Evolutionary conservation across 2,797 vertebrate genomes (phyloP).

Genomic region (Siniperca obscura): DNA sequence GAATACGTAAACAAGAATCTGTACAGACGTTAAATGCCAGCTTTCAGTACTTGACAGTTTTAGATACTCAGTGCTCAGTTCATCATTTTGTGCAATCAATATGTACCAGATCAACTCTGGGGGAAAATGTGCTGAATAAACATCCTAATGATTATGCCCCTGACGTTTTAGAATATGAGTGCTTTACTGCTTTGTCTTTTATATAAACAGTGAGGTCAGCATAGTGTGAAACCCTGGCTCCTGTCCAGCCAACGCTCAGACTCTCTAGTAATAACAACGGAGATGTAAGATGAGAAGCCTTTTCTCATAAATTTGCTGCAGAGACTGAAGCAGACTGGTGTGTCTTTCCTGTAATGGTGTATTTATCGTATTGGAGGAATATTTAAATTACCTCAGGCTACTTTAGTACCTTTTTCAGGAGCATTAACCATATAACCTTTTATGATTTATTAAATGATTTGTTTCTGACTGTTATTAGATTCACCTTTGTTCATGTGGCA

Average conservation of each 20-base stretch:
- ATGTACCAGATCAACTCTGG: neutral
- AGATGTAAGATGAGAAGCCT: slow-evolving; percentile 3
- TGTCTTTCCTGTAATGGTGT: neutral
- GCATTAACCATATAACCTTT: neutral
- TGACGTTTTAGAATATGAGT: neutral
- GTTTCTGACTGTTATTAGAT: neutral
- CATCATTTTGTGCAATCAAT: neutral
- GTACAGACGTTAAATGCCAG: neutral
- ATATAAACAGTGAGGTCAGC: slow-evolving; percentile 8
- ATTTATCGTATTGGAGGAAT: neutral
- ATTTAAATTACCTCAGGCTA: neutral
- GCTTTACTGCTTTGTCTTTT: neutral
- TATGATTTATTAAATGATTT: neutral
- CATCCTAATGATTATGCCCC: neutral
- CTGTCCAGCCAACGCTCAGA: neutral
- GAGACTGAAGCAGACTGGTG: neutral
- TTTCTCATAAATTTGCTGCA: slow-evolving; percentile 10
- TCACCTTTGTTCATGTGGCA: neutral
- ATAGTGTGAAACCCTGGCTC: neutral
- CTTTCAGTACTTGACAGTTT: neutral
- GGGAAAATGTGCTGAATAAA: slow-evolving; percentile 3
- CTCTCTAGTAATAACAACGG: neutral
- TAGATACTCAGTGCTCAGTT: neutral
- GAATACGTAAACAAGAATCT: neutral
- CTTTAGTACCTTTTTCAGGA: neutral